A percentile compares a stretch with the other conserved stretches of the same genome.
Conservation (phyloP, 2,113 vertebrate genomes). For the Lanius collurio region DNA sequence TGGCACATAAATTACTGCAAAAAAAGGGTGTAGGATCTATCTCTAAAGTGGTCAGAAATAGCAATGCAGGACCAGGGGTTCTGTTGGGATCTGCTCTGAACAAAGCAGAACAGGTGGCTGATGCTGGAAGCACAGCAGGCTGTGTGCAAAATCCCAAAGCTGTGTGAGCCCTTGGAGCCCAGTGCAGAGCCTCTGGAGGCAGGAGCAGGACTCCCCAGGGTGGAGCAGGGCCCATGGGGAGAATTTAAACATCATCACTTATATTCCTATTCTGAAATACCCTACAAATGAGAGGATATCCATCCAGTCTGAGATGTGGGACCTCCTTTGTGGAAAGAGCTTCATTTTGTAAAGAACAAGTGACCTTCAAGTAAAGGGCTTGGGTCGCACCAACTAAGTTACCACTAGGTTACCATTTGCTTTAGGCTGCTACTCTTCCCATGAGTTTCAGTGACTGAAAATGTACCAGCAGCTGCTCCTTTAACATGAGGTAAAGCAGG, state of each 20-base stretch:
- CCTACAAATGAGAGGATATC: neutral
- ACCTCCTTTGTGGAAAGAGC: neutral
- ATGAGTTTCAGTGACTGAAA: neutral
- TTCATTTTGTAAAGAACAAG: neutral
- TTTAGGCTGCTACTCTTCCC: neutral
- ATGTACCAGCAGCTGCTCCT: neutral
- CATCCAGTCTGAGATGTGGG: neutral
- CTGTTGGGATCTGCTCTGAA: neutral
- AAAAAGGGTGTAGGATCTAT: neutral
- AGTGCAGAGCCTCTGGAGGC: neutral
- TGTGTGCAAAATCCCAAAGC: neutral
- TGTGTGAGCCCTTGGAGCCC: neutral
- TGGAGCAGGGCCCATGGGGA: neutral
- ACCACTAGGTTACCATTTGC: neutral
- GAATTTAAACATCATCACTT: neutral
- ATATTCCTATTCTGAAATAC: neutral
- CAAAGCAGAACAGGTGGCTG: neutral
- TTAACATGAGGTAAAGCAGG: neutral
- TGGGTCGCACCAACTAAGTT: neutral
- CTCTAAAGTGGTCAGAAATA: neutral
- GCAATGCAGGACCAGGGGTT: neutral
- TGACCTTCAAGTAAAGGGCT: neutral
- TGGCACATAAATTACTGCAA: neutral
- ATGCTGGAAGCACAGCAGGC: neutral
- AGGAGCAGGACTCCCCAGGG: neutral